Evolutionary conservation across 2,113 vertebrate species (phyloP).

Genomic region (Lycaon pictus): DNA sequence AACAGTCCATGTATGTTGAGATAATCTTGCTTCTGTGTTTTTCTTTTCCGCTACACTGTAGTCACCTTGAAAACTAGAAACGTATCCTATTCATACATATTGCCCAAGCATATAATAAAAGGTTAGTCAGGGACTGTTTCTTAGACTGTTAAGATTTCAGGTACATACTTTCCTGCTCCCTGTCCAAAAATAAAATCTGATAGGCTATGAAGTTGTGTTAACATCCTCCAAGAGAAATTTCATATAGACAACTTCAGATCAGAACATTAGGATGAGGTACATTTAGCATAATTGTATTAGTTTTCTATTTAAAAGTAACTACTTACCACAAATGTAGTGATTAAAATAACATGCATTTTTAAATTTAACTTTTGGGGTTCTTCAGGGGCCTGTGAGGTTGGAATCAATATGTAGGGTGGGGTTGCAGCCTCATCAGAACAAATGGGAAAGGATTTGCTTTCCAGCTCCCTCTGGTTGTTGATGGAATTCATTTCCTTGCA

Average conservation of each 20-base stretch:
- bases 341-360: not conserved
- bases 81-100: not conserved
- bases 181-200: not conserved
- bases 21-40: not conserved
- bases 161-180: not conserved
- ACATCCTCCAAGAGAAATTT: not conserved
- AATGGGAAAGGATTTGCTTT: not conserved
- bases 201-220: not conserved
- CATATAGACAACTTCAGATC: not conserved
- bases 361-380: not conserved
- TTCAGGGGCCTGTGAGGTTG: not conserved
- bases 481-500: not conserved
- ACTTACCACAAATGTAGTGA: not conserved
- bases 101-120: not conserved
- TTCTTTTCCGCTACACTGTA: not conserved
- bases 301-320: not conserved
- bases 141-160: not conserved
- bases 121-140: not conserved
- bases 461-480: not conserved
- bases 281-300: not conserved
- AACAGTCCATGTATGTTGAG: not conserved
- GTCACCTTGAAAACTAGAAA: not conserved
- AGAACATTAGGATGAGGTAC: not conserved
- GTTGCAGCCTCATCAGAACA: not conserved
- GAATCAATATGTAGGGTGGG: not conserved